Evolutionary conservation across 2,888 invertebrate species (phyloP).

Genomic region (Orchesellides sinensis): DNA sequence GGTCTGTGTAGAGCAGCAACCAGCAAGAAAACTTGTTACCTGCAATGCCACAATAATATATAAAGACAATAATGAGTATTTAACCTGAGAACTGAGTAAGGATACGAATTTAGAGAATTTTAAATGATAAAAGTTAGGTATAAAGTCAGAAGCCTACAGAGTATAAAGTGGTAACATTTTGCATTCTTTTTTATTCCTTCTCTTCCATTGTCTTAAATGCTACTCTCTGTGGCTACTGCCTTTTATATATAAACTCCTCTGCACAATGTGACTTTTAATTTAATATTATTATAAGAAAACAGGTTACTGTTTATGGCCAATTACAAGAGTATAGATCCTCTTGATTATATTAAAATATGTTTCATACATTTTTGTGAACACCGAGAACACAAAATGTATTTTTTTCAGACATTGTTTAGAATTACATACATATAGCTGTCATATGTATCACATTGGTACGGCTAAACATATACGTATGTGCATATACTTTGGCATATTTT

Average conservation of each 20-base stretch:
- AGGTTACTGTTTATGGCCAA: conserved; percentile 61
- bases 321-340: conserved; percentile 55
- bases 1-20: neutral
- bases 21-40: conserved; percentile 22
- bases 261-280: conserved; percentile 29
- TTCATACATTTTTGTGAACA: conserved; percentile 6
- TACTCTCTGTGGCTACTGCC: conserved; percentile 1
- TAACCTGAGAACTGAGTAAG: conserved; percentile 39
- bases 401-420: neutral
- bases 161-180: neutral
- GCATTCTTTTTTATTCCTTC: conserved; percentile 8
- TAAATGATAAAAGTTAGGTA: neutral
- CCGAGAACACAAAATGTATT: too few relatives aligned
- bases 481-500: conserved; percentile 25
- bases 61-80: conserved; percentile 54
- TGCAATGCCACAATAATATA: conserved; percentile 33
- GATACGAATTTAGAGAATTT: neutral
- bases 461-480: neutral
- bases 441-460: neutral
- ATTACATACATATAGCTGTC: too few relatives aligned
- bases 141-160: neutral
- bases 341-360: conserved; percentile 45
- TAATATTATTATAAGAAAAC: conserved; percentile 54
- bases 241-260: conserved; percentile 14
- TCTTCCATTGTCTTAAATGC: conserved; percentile 31